Percentiles rank a stretch among this genome's conserved stretches.
Conservation (phyloP, 2,888 invertebrate genomes). For the Anaspis maculata region DNA sequence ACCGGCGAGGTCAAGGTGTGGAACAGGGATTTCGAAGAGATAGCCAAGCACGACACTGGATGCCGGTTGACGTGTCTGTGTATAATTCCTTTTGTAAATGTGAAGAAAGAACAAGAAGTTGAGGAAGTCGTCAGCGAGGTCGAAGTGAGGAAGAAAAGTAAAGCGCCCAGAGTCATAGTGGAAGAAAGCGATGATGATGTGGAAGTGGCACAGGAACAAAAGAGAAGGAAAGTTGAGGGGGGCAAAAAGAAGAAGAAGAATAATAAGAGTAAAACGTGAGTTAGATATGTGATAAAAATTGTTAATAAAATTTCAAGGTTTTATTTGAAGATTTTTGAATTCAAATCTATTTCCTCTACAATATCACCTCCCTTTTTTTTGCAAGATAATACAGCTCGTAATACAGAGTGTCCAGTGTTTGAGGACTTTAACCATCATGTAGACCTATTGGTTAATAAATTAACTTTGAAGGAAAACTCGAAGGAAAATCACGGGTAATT, state of each 20-base stretch:
- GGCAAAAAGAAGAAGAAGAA: slow-evolving; percentile 5
- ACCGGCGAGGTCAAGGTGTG: slow-evolving; percentile 73
- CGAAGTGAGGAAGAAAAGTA: slow-evolving; percentile 9
- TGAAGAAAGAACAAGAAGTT: slow-evolving; percentile 24
- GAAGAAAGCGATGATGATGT: slow-evolving; percentile 29
- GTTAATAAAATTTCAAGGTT: neutral
- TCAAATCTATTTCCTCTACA: too few relatives aligned
- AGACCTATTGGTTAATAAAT: too few relatives aligned
- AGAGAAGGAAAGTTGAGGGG: slow-evolving; percentile 6
- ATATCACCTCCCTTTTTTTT: too few relatives aligned
- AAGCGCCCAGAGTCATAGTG: slow-evolving; percentile 9
- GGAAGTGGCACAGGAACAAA: slow-evolving; percentile 1
- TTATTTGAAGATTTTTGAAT: too few relatives aligned
- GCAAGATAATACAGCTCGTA: too few relatives aligned
- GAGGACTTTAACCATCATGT: too few relatives aligned
- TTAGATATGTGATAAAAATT: neutral
- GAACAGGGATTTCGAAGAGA: slow-evolving; percentile 46
- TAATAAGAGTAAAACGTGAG: neutral
- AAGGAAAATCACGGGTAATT: too few relatives aligned
- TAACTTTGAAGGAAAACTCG: too few relatives aligned
- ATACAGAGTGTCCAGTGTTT: too few relatives aligned
- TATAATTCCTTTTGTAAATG: slow-evolving; percentile 43
- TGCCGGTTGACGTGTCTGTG: slow-evolving; percentile 68
- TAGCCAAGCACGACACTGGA: slow-evolving; percentile 54
- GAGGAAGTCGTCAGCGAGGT: slow-evolving; percentile 24